Conservation (phyloP, 2,113 vertebrate species). For the Psittacula cyanocephala region DNA sequence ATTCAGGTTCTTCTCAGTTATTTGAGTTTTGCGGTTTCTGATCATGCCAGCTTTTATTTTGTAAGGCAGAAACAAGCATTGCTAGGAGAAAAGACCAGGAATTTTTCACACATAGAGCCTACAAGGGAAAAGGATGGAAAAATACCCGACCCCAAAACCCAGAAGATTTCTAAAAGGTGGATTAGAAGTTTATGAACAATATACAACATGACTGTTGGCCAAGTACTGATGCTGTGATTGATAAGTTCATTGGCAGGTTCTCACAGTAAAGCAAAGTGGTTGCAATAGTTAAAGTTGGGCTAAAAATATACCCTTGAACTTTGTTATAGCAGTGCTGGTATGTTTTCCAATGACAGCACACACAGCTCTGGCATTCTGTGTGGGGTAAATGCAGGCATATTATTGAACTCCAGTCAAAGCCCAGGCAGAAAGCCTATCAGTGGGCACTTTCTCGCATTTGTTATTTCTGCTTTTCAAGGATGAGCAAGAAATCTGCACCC, state of each 20-base stretch:
- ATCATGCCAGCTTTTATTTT: background rate
- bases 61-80: background rate
- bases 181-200: background rate
- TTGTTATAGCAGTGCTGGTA: background rate
- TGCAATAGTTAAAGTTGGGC: background rate
- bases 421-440: background rate
- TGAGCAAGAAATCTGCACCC: background rate
- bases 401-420: background rate
- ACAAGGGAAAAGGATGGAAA: fast-evolving
- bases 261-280: background rate
- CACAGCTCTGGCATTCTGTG: background rate
- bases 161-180: background rate
- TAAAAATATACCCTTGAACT: background rate
- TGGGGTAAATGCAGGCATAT: background rate
- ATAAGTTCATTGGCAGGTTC: background rate
- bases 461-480: background rate
- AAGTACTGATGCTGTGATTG: background rate
- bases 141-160: fast-evolving
- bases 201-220: background rate
- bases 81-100: background rate
- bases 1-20: background rate
- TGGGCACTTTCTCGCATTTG: background rate
- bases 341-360: background rate
- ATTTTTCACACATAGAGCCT: background rate
- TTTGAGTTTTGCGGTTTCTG: background rate